Evolutionary conservation across 2,797 vertebrate species (phyloP).

Genomic region (Sebastes nivosus): DNA sequence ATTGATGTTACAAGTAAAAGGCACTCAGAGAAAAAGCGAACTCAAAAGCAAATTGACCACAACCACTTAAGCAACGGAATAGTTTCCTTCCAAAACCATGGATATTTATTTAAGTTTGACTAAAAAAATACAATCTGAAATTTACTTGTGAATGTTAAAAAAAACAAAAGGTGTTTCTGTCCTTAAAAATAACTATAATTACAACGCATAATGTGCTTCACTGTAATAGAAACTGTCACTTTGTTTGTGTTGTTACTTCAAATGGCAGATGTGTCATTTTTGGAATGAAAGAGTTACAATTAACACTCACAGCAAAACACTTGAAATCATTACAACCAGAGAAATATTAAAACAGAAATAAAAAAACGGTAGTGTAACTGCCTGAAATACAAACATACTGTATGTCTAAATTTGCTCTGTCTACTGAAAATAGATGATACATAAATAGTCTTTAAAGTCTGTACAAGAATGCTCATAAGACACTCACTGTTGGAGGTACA

Average conservation of each 20-base stretch:
- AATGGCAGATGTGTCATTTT: slow-evolving; percentile 20
- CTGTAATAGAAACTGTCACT: neutral
- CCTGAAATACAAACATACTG: neutral
- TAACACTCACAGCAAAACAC: slow-evolving; percentile 21
- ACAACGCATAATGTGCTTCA: neutral
- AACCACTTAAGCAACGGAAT: slow-evolving; percentile 30
- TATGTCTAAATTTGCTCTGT: slow-evolving; percentile 18
- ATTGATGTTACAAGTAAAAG: slow-evolving; percentile 56
- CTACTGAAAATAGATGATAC: slow-evolving; percentile 54
- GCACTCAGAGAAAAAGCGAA: slow-evolving; percentile 68
- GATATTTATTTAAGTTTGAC: neutral
- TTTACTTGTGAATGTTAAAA: neutral
- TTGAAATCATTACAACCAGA: slow-evolving; percentile 31
- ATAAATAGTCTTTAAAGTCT: slow-evolving; percentile 52
- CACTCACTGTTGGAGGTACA: slow-evolving; percentile 60
- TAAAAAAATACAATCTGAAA: slow-evolving; percentile 22
- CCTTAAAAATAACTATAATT: neutral
- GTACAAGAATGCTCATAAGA: slow-evolving; percentile 60
- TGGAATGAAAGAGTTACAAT: slow-evolving; percentile 44
- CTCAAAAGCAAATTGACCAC: slow-evolving; percentile 41
- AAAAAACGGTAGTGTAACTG: neutral
- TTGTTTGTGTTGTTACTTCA: neutral
- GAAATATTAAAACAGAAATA: neutral
- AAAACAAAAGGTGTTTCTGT: neutral
- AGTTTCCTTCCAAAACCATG: slow-evolving; percentile 45